Evolutionary conservation across 2,888 invertebrate species (phyloP).

Genomic region (Litoditis marina): DNA sequence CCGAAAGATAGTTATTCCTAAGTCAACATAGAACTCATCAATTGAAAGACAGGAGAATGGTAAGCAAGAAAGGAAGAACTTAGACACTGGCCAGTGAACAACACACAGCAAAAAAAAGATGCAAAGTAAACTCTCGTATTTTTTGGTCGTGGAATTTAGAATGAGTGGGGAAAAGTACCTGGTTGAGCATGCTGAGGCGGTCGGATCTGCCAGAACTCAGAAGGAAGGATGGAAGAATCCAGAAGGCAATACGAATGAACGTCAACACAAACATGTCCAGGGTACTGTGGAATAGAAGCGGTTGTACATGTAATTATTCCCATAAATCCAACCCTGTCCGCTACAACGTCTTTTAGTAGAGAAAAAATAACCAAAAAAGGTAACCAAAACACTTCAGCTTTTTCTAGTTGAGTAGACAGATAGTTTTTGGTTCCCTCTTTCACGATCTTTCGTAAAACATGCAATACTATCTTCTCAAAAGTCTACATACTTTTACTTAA

Average conservation of each 20-base stretch:
- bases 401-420: not conserved
- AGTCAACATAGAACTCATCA: no score
- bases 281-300: no score
- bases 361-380: no score
- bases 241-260: slow-evolving; percentile 40
- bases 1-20: not conserved
- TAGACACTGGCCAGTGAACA: not conserved
- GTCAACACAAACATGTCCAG: slow-evolving; percentile 52
- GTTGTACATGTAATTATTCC: no score
- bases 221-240: slow-evolving; percentile 34
- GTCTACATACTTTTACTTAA: no score
- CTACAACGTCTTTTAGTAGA: no score
- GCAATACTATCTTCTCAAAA: no score
- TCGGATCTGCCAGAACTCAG: slow-evolving; percentile 26
- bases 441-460: no score
- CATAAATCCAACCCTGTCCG: no score
- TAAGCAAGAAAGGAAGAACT: not conserved
- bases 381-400: not conserved
- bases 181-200: slow-evolving; percentile 22
- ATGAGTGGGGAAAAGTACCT: slow-evolving; percentile 7
- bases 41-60: not conserved
- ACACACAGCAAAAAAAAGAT: not conserved
- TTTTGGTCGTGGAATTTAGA: not conserved
- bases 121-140: not conserved
- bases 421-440: no score